Evolutionary conservation across 2,113 vertebrate species (phyloP).

Genomic region (Collichthys lucidus): DNA sequence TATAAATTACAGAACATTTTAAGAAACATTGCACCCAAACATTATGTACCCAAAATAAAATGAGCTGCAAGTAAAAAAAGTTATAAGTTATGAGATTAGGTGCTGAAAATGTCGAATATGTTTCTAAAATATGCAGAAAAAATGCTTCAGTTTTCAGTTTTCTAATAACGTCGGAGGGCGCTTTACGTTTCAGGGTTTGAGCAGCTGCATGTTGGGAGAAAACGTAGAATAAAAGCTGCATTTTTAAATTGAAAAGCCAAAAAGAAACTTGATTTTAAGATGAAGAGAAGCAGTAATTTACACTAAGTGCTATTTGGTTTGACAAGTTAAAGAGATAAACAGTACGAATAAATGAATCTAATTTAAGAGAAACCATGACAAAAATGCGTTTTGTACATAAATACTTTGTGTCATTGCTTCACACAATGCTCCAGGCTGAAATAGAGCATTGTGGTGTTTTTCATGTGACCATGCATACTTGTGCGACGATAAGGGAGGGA

Average conservation of each 20-base stretch:
- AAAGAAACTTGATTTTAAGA: background rate
- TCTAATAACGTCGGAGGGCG: too few relatives aligned
- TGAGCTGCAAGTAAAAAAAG: too few relatives aligned
- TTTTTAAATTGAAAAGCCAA: too few relatives aligned
- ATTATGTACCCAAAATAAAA: too few relatives aligned
- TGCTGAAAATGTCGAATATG: too few relatives aligned
- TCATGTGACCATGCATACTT: background rate
- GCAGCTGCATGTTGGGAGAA: background rate
- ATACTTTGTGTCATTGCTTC: background rate
- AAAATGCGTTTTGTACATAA: background rate
- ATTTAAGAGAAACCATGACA: background rate
- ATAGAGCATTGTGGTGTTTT: background rate
- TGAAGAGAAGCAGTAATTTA: background rate
- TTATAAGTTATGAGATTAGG: too few relatives aligned
- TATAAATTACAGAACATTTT: too few relatives aligned
- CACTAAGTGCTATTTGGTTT: background rate
- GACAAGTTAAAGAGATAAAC: background rate
- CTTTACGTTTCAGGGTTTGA: too few relatives aligned
- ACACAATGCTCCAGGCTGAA: background rate
- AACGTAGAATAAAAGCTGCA: background rate
- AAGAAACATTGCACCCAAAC: too few relatives aligned
- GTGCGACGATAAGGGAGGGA: background rate
- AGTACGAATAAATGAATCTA: background rate
- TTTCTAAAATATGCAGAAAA: too few relatives aligned
- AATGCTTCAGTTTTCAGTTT: too few relatives aligned